Evolutionary conservation across 2,888 invertebrate species (phyloP).

Genomic region (Lycocerus yunnanus): DNA sequence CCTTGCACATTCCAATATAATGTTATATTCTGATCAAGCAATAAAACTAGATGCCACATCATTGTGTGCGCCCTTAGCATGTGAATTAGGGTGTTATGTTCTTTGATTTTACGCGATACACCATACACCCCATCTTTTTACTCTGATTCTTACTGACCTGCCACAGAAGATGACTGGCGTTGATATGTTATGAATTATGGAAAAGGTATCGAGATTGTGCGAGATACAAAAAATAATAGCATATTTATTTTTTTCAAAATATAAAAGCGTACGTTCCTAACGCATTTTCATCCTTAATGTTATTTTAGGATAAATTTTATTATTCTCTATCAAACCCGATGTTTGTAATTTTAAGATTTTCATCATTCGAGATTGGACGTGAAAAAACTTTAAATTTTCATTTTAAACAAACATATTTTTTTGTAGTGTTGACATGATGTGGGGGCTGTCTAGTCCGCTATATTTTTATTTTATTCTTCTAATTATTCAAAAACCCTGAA

Average conservation of each 20-base stretch:
- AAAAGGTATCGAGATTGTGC: constrained; percentile 42
- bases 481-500: background rate
- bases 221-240: constrained; percentile 29
- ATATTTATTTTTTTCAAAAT: constrained; percentile 20
- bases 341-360: background rate
- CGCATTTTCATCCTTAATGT: background rate
- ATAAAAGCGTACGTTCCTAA: constrained; percentile 6
- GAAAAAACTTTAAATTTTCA: background rate
- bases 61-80: constrained; percentile 52
- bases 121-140: constrained; percentile 41
- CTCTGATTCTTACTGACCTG: constrained; percentile 45
- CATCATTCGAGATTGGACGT: background rate
- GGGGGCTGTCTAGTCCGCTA: background rate
- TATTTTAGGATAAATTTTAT: background rate
- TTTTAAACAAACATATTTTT: background rate
- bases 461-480: background rate
- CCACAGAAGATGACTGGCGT: constrained; percentile 42
- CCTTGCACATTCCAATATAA: constrained; percentile 46
- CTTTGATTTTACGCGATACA: constrained; percentile 51
- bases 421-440: background rate
- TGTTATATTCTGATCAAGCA: constrained; percentile 56
- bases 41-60: constrained; percentile 56
- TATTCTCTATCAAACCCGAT: background rate
- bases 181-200: constrained; percentile 47
- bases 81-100: constrained; percentile 52